Evolutionary conservation across 2,888 invertebrate species (phyloP).

Genomic region (Gari tellinella): DNA sequence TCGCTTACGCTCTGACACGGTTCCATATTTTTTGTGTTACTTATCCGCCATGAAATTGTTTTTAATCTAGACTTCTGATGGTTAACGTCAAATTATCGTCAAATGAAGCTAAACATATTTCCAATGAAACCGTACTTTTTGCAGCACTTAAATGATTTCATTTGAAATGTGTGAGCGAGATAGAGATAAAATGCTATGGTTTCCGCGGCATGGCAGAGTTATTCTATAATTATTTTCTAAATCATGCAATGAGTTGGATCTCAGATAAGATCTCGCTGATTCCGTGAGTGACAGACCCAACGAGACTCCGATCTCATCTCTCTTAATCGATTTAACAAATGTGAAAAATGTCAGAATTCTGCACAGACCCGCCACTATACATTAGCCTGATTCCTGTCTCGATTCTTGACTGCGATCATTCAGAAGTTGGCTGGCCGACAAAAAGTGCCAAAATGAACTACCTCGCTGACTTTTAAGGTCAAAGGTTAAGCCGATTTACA

Average conservation of each 20-base stretch:
- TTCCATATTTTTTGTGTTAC: constrained; percentile 47
- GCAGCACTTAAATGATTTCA: constrained; percentile 40
- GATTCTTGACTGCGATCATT: too few species aligned
- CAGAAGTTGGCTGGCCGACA: too few species aligned
- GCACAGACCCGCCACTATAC: background rate
- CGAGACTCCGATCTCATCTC: constrained; percentile 50
- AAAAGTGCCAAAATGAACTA: too few species aligned
- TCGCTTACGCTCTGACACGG: constrained; percentile 43
- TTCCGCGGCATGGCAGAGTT: constrained; percentile 1
- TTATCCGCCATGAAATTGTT: constrained; percentile 50
- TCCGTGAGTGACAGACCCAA: constrained; percentile 53
- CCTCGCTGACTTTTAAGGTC: too few species aligned
- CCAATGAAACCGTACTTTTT: constrained; percentile 29
- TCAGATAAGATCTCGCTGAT: constrained; percentile 51
- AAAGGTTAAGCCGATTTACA: too few species aligned
- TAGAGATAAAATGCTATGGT: constrained; percentile 1
- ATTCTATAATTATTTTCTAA: constrained; percentile 54
- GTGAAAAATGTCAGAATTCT: constrained; percentile 38
- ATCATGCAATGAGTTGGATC: constrained; percentile 49
- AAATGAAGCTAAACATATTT: constrained; percentile 54
- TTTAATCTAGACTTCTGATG: constrained; percentile 42
- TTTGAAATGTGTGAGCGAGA: constrained; percentile 37
- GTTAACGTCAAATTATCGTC: constrained; percentile 55
- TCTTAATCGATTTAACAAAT: constrained; percentile 54
- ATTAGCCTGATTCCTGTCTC: background rate